phyloP scores from a whole-genome alignment of 2,888 invertebrate genomes.

The Pristionchus arcanus region DNA sequence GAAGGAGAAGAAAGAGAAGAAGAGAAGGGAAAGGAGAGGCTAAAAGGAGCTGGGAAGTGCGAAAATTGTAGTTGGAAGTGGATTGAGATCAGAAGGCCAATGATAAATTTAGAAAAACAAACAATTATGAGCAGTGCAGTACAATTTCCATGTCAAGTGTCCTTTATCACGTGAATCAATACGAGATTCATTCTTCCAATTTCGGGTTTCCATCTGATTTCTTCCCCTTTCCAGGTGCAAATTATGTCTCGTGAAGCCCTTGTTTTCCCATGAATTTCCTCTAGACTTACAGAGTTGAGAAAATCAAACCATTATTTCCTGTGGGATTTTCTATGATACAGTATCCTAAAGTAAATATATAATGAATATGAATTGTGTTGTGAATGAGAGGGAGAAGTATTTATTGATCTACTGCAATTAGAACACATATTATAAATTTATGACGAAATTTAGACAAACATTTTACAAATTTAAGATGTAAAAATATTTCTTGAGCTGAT shows the following conservation, averaged over 20 bases:
- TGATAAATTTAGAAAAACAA: not conserved
- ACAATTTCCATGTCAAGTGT: not conserved
- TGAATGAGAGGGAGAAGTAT: no score
- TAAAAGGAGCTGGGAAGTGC: not conserved
- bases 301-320: not conserved
- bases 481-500: no score
- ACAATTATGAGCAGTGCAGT: not conserved
- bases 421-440: no score
- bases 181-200: conserved; percentile 4
- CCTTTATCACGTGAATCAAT: not conserved
- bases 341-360: not conserved
- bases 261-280: not conserved
- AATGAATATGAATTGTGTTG: no score
- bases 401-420: no score
- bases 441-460: no score
- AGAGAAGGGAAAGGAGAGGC: not conserved
- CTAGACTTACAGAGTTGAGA: not conserved
- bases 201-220: not conserved
- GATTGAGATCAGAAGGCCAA: not conserved
- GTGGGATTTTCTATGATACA: not conserved
- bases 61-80: not conserved
- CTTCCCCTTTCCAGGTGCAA: conserved; percentile 11
- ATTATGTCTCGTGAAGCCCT: conserved; percentile 4
- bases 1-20: not conserved
- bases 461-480: no score